Conservation (phyloP, 2,797 vertebrate genomes). For the Sebastolobus alascanus region DNA sequence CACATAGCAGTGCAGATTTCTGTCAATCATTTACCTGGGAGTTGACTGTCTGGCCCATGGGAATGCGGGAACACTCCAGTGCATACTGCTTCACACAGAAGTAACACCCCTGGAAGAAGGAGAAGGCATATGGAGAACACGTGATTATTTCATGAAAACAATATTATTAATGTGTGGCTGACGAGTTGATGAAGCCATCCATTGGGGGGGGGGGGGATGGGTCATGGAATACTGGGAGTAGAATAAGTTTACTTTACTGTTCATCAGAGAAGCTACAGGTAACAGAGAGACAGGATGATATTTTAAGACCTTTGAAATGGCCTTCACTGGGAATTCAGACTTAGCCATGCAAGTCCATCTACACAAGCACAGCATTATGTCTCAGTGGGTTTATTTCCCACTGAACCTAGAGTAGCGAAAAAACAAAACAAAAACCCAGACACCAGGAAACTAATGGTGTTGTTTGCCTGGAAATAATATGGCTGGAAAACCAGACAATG, state of each 20-base stretch:
- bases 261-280: background rate
- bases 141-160: background rate
- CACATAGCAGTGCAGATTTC: background rate
- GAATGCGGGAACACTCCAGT: slow-evolving; percentile 96
- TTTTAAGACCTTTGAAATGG: slow-evolving; percentile 2
- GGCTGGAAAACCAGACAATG: background rate
- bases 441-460: background rate
- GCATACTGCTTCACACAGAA: slow-evolving; percentile 99
- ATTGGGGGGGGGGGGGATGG: too few species aligned
- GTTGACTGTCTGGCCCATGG: slow-evolving; percentile 98
- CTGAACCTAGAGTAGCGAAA: background rate
- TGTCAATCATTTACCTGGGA: slow-evolving; percentile 90
- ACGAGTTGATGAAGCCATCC: background rate
- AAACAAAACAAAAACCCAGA: background rate
- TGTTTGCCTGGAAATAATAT: background rate
- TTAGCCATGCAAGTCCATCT: background rate
- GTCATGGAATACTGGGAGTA: too few species aligned
- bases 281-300: background rate
- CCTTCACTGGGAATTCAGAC: background rate
- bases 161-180: background rate
- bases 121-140: background rate
- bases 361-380: slow-evolving; percentile 2
- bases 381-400: background rate
- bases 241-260: background rate
- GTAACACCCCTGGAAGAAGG: slow-evolving; percentile 90